Percentiles rank a stretch among this genome's conserved stretches.
Evolutionary conservation across 2,888 invertebrate genomes (phyloP).

Genomic region (Abrostola triplasia): DNA sequence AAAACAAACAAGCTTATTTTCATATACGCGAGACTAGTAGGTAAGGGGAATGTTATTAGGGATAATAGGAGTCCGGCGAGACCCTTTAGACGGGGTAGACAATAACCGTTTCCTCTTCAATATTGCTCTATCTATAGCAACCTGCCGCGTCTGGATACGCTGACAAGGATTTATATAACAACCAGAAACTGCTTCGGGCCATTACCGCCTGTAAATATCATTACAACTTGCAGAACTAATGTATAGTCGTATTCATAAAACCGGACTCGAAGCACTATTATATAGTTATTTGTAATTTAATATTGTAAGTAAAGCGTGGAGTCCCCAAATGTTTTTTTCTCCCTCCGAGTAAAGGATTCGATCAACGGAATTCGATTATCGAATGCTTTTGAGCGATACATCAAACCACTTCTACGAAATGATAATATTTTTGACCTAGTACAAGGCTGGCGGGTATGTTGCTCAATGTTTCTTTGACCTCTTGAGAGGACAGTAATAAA

Average conservation of each 20-base stretch:
- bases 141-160: slow-evolving; percentile 39
- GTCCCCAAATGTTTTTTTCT: slow-evolving; percentile 22
- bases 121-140: slow-evolving; percentile 62
- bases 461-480: slow-evolving; percentile 17
- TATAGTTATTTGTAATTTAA: slow-evolving; percentile 13
- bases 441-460: slow-evolving; percentile 30
- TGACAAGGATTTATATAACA: slow-evolving; percentile 57
- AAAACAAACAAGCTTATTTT: slow-evolving; percentile 57
- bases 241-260: slow-evolving; percentile 14
- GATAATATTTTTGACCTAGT: slow-evolving; percentile 13
- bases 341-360: slow-evolving; percentile 15
- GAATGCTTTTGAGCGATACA: slow-evolving; percentile 13
- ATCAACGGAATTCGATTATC: slow-evolving; percentile 32
- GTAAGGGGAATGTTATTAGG: slow-evolving; percentile 69
- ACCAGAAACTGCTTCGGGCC: slow-evolving; percentile 17
- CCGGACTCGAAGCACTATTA: slow-evolving; percentile 7
- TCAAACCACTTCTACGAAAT: slow-evolving; percentile 24
- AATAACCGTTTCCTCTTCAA: slow-evolving; percentile 71
- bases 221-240: slow-evolving; percentile 24
- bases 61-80: slow-evolving; percentile 68
- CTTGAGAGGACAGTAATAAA: neutral
- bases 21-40: slow-evolving; percentile 54
- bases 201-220: slow-evolving; percentile 33
- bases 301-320: slow-evolving; percentile 11
- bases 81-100: slow-evolving; percentile 65